phyloP scores from a whole-genome alignment of 2,888 invertebrate genomes.

The Chaetogeoica ovagalla region DNA sequence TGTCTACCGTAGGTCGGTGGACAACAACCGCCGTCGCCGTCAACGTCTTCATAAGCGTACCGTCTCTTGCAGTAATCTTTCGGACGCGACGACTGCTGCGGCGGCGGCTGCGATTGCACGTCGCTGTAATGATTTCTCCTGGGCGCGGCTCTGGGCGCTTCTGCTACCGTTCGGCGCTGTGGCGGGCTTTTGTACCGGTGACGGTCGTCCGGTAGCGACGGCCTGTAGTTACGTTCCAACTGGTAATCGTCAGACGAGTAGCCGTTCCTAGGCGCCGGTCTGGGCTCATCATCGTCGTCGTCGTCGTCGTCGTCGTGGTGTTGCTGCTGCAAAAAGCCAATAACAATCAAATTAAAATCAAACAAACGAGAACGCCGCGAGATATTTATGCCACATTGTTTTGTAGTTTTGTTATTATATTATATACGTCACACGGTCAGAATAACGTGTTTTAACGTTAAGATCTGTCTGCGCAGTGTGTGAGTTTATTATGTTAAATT shows the following conservation, averaged over 20 bases:
- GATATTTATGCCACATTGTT: too few species aligned
- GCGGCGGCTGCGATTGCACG: not conserved
- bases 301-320: conserved; percentile 27
- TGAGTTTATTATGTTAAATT: too few species aligned
- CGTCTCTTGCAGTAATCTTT: conserved; percentile 36
- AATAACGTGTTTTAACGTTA: too few species aligned
- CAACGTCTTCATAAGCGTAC: conserved; percentile 35
- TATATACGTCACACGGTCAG: too few species aligned
- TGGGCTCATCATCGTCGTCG: conserved; percentile 35
- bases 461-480: too few species aligned
- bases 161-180: conserved; percentile 4
- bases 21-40: not conserved
- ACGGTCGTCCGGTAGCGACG: conserved; percentile 25
- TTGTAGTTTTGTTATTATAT: too few species aligned
- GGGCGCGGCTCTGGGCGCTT: conserved; percentile 42
- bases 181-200: conserved; percentile 29
- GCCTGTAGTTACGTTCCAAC: conserved; percentile 56
- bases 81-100: conserved; percentile 4
- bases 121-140: conserved; percentile 37
- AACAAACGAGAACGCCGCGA: too few species aligned
- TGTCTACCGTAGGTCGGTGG: not conserved
- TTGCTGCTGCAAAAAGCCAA: conserved; percentile 17
- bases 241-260: conserved; percentile 55
- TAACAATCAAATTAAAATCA: not conserved
- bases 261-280: conserved; percentile 48